Evolutionary conservation across 2,797 vertebrate genomes (phyloP).

Genomic region (Muscicapa striata): DNA sequence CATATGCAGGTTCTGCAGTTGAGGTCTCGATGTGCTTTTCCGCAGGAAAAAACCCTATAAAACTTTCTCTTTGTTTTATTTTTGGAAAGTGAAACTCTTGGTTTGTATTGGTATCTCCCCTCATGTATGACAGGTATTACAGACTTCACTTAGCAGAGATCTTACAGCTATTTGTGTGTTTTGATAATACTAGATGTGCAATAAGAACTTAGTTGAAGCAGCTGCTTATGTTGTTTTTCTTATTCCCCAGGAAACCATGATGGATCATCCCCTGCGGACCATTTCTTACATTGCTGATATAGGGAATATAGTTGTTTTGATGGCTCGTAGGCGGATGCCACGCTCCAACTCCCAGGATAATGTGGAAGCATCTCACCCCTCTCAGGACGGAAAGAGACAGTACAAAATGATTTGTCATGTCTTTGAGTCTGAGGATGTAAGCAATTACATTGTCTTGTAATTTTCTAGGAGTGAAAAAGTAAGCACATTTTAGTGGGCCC

Average conservation of each 20-base stretch:
- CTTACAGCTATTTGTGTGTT: background rate
- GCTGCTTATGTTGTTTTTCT: background rate
- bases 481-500: background rate
- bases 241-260: slow-evolving; percentile 90
- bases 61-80: background rate
- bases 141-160: background rate
- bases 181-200: background rate
- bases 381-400: slow-evolving; percentile 91
- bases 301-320: slow-evolving; percentile 94
- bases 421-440: slow-evolving; percentile 97
- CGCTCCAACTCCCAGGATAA: slow-evolving; percentile 91
- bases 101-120: background rate
- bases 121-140: background rate
- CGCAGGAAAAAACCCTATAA: background rate
- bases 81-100: background rate
- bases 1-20: background rate
- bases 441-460: slow-evolving; percentile 58
- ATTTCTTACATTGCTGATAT: slow-evolving; percentile 99
- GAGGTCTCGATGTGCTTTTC: background rate
- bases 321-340: slow-evolving; percentile 93
- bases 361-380: slow-evolving; percentile 89
- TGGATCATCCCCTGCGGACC: slow-evolving; percentile 93
- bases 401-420: slow-evolving; percentile 99
- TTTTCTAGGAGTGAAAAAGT: background rate
- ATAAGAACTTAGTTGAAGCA: background rate